These are phyloP conservation scores for Nerophis ophidion DNA, from an alignment of 2,113 vertebrate species.

Conservation along the genomic window DNA sequence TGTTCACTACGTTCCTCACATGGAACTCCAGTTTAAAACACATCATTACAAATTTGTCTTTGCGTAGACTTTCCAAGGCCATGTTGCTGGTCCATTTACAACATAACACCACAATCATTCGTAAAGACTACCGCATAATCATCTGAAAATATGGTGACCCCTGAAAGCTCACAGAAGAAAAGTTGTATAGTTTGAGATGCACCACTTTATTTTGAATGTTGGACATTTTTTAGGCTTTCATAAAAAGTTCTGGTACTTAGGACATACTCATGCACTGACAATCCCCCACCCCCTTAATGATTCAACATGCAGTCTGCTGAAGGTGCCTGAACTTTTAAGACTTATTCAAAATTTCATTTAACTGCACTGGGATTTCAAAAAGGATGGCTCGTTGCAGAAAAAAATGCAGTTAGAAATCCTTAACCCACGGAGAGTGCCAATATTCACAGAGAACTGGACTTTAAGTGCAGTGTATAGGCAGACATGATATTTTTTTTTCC, in stretches of 20 bases:
- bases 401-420: not conserved
- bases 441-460: not conserved
- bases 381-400: not conserved
- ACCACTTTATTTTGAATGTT: slow-evolving; percentile 34
- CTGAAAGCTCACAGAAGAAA: slow-evolving; percentile 31
- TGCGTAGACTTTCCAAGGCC: not conserved
- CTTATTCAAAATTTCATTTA: slow-evolving; percentile 52
- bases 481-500: no score
- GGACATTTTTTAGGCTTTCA: slow-evolving; percentile 33
- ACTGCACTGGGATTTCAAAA: slow-evolving; percentile 37
- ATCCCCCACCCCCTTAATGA: slow-evolving; percentile 61
- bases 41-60: no score
- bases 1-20: no score
- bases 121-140: not conserved
- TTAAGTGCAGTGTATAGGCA: not conserved
- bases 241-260: slow-evolving; percentile 47
- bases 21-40: no score
- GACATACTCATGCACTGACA: slow-evolving; percentile 62
- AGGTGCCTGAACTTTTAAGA: slow-evolving; percentile 38
- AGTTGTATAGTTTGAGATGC: slow-evolving; percentile 34
- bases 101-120: not conserved
- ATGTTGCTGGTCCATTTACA: not conserved
- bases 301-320: slow-evolving; percentile 40
- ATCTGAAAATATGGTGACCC: not conserved
- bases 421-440: not conserved